Base-by-base conservation (phyloP, 2,113 vertebrate species). In the Misgurnus anguillicaudatus region DNA sequence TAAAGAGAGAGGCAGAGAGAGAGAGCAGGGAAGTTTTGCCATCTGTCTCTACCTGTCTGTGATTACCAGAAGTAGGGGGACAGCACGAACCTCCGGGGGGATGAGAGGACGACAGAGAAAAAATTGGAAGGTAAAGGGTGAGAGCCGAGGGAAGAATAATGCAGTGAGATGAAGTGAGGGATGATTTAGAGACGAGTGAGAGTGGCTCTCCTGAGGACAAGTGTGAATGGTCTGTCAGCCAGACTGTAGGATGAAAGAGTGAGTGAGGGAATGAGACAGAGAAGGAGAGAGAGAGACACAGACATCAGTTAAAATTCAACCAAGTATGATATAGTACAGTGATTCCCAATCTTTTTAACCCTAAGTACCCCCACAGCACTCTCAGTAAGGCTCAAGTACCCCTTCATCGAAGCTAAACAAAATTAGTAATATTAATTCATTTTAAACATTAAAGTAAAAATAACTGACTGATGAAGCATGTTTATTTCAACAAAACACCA, bases 41-140 rank as follows among this genome's bases (percentile, higher is more conserved):
- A 71, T 77, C 39, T 82, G 74, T 69, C 80, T 82, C 75, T 66
- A 76, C 65, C 45, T 55, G 61, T 68, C 64, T 67, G 75, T 67
- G 53, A 58, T 67, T 78, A 67, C 64, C 75, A 45, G 48, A 47
- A 78, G 53, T 51, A 21, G 31, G n/a, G 21, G 7, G 71, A 70
- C 48, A 76, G 57, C n/a, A 69, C 14, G 17, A 36, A 41, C 42
- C 77, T 83, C 82, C 17, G 36, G 77, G 76, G 82, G 58, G 42
- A 76, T 58, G 21, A 62, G 41, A 61, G 57, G 19, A 74, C 10
- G 57, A 70, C 17, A 31, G 72, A 71, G 36, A 47, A 79, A 72
- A 69, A 75, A 75, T 36, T 48, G 24, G 66, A 48, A 71, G 62
- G 58, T 38, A 77, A 83, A 77, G 67, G 62, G 68, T 51, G 45